Evolutionary conservation across 2,888 invertebrate species (phyloP).

Genomic region (Sarcophaga carnaria): DNA sequence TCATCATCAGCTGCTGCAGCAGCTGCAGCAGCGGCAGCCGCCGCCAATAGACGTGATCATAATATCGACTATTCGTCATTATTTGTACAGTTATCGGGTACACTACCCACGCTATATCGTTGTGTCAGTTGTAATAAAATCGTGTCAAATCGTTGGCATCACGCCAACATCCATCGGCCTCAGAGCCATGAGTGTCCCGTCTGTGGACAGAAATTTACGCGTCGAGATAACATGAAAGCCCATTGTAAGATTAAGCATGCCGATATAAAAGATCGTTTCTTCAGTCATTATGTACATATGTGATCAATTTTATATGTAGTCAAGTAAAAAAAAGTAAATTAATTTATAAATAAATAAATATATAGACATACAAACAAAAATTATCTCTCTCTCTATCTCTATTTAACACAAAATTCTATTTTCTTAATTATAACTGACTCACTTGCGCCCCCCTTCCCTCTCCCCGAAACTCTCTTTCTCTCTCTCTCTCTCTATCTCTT

Average conservation of each 20-base stretch:
- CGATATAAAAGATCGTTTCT: conserved; percentile 82
- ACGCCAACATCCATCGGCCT: conserved; percentile 84
- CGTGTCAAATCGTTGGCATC: conserved; percentile 86
- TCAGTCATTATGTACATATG: conserved; percentile 83
- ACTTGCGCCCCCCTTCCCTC: neutral
- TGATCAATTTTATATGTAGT: conserved; percentile 82
- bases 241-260: conserved; percentile 85
- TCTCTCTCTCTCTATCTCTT: conserved; percentile 32
- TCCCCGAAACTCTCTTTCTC: neutral
- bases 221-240: conserved; percentile 86
- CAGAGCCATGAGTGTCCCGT: conserved; percentile 85
- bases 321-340: conserved; percentile 75
- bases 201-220: conserved; percentile 84
- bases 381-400: conserved; percentile 25
- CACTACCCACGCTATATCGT: conserved; percentile 83
- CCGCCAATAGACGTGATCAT: conserved; percentile 81
- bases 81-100: conserved; percentile 81
- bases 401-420: conserved; percentile 27
- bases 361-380: conserved; percentile 8
- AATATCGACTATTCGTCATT: conserved; percentile 82
- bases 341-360: conserved; percentile 28
- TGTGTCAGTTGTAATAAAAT: conserved; percentile 85
- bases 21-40: conserved; percentile 77
- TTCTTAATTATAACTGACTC: conserved; percentile 48
- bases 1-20: conserved; percentile 74